A percentile compares a stretch with the other conserved stretches of the same genome.
Conservation (phyloP, 2,113 vertebrate species). For the Stegostoma tigrinum region DNA sequence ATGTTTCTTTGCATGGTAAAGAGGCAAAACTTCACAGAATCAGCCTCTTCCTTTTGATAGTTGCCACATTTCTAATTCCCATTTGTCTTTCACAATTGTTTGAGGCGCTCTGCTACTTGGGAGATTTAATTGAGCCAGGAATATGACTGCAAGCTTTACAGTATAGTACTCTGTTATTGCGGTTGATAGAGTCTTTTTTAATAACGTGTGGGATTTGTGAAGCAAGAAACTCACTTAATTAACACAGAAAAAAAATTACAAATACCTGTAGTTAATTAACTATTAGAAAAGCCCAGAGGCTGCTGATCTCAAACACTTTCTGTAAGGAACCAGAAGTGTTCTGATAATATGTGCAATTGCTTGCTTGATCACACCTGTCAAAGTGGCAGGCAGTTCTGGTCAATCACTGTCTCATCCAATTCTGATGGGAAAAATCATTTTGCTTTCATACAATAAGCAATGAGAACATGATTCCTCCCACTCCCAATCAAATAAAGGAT, state of each 20-base stretch:
- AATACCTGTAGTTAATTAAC: slow-evolving; percentile 10
- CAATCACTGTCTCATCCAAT: slow-evolving; percentile 24
- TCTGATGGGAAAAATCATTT: slow-evolving; percentile 26
- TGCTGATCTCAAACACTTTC: background rate
- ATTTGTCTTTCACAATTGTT: background rate
- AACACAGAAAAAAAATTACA: too few relatives aligned
- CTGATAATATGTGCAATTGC: background rate
- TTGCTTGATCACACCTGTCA: slow-evolving; percentile 33
- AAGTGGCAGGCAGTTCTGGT: slow-evolving; percentile 13
- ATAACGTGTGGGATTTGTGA: background rate
- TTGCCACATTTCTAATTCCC: background rate
- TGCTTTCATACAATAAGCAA: background rate
- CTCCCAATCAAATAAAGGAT: slow-evolving; percentile 1
- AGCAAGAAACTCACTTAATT: slow-evolving; percentile 18
- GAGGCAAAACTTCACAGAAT: background rate
- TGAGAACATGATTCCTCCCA: background rate
- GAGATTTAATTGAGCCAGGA: background rate
- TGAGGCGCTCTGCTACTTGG: background rate
- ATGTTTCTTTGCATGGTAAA: background rate
- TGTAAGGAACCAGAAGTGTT: background rate
- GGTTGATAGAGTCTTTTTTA: background rate
- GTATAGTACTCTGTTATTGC: background rate
- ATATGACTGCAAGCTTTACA: background rate
- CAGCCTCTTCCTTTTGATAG: background rate
- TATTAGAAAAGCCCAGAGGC: slow-evolving; percentile 2